Evolutionary conservation across 2,888 invertebrate species (phyloP), one percentile per base, ranked within the genome.

Genomic region (Cephus pygmeus): DNA sequence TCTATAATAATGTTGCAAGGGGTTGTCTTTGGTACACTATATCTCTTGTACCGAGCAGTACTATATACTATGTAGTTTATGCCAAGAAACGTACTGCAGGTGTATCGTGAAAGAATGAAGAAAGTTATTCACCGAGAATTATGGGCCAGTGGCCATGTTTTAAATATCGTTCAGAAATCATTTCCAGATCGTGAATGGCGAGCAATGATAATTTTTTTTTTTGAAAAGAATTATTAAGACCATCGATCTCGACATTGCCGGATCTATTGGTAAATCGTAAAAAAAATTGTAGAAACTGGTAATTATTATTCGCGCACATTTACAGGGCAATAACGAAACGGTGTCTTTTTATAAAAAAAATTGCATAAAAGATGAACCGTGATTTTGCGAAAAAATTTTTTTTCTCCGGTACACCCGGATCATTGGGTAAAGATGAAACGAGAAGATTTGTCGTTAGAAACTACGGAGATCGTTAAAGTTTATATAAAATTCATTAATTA

Each of bases 101-200:
- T 71, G 34, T 34, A 71, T 71, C 71, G 71, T 2, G 71, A 12
- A 71, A 71, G 71, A 71, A 71, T 71, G 31, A 71, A 71, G 71
- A 34, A 71, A 71, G 71, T 71, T 33, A 34, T 71, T 6, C 9
- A 11, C 71, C 31, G 56, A 56, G 23, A 56, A 56, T 56, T 23
- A 56, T 56, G 56, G 56, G 56, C 56, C 56, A 56, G 56, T 56
- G 56, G 23, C 56, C 56, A 56, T 56, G 23, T 56, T 56, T 23
- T 23, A 56, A 56, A 56, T 56, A 56, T 56, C 23, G 23, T 56
- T 56, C 56, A 23, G 23, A 56, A 56, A 56, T 23, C 2, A 6
- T 56, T 56, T 56, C 23, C 56, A 15, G 56, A 56, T 56, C 56
- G 56, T 23, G 56, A 56, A 23, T 56, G 56, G 23, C 23, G 56